Evolutionary conservation across 2,888 invertebrate species (phyloP).

Genomic region (Trissoscelio sp.): DNA sequence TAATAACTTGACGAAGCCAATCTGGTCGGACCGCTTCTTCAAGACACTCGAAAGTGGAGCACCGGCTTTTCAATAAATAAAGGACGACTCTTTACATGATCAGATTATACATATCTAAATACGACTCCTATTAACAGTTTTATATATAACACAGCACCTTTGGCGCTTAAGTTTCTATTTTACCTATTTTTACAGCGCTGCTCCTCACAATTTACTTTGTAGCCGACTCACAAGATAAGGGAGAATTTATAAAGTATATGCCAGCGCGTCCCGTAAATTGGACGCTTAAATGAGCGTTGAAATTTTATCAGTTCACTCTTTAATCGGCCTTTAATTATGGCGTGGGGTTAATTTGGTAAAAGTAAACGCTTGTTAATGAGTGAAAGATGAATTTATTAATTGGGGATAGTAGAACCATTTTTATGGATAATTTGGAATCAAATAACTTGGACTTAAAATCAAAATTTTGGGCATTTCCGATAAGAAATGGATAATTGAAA

Average conservation of each 20-base stretch:
- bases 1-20: conserved; percentile 35
- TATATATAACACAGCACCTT: conserved; percentile 25
- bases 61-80: conserved; percentile 61
- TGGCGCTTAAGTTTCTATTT: conserved; percentile 30
- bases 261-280: not conserved
- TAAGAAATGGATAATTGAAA: too few species aligned
- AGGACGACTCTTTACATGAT: conserved; percentile 51
- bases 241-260: not conserved
- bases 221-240: not conserved
- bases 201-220: not conserved
- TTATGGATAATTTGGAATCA: too few species aligned
- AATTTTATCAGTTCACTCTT: not conserved
- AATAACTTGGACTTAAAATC: too few species aligned
- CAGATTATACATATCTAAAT: conserved; percentile 55
- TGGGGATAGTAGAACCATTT: too few species aligned
- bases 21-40: conserved; percentile 58
- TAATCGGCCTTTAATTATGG: conserved; percentile 2
- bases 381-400: too few species aligned
- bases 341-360: not conserved
- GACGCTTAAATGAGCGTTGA: not conserved
- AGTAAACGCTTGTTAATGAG: not conserved
- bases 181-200: not conserved
- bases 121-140: conserved; percentile 2
- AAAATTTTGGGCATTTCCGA: too few species aligned
- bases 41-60: conserved; percentile 65